phyloP scores from a whole-genome alignment of 2,888 invertebrate genomes.

The Pemphredon lugubris region DNA sequence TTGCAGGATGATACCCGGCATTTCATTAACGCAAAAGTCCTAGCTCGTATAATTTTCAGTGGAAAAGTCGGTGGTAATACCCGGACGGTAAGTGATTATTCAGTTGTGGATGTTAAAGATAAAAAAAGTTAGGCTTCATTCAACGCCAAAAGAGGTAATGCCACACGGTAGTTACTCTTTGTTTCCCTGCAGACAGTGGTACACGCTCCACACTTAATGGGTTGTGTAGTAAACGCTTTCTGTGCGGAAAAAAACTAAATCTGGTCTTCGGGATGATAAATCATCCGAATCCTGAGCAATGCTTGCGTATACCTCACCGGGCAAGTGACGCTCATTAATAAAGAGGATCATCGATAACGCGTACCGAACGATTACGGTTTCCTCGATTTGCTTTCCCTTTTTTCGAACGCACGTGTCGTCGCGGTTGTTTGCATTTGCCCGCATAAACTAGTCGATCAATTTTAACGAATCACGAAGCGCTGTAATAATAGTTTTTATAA shows the following conservation, averaged over 20 bases:
- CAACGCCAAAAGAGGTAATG: conserved; percentile 41
- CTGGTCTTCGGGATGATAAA: conserved; percentile 50
- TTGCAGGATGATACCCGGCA: too few species aligned
- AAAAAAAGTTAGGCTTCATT: too few species aligned
- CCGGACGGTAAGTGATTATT: conserved; percentile 18
- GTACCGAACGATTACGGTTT: too few species aligned
- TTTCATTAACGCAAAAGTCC: conserved; percentile 22
- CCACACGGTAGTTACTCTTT: conserved; percentile 32
- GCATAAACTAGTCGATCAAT: too few species aligned
- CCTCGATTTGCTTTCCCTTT: too few species aligned
- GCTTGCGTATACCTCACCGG: conserved; percentile 28
- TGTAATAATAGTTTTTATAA: too few species aligned
- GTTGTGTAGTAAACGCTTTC: conserved; percentile 54
- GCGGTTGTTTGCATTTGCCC: too few species aligned
- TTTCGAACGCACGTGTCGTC: too few species aligned
- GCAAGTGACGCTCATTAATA: conserved; percentile 42
- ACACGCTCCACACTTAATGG: conserved; percentile 55
- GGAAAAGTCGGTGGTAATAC: conserved; percentile 16
- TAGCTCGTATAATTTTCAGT: too few species aligned
- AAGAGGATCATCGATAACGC: conserved; percentile 19
- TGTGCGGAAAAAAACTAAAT: conserved; percentile 52
- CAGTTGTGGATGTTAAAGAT: too few species aligned
- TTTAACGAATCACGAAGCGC: too few species aligned
- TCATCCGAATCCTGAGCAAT: conserved; percentile 34
- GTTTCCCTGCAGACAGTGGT: conserved; percentile 44